phyloP scores from a whole-genome alignment of 2,113 vertebrate genomes.

The Labeo rohita region DNA sequence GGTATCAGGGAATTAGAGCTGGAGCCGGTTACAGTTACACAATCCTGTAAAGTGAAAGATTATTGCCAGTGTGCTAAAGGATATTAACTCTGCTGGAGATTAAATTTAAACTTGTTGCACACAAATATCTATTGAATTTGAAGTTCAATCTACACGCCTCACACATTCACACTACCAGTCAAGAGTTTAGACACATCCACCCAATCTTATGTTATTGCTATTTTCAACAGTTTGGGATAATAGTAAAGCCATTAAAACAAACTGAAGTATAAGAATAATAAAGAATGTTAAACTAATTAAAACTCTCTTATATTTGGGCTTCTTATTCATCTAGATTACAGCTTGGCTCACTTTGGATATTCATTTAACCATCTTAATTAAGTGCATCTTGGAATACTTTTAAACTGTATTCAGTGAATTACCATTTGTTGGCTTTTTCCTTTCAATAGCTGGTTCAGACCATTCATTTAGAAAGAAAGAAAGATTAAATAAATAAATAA shows the following conservation, averaged over 20 bases:
- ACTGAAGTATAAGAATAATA: neutral
- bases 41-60: constrained; percentile 30
- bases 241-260: neutral
- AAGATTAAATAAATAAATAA: too few species aligned
- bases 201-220: too few species aligned
- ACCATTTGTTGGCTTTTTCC: neutral
- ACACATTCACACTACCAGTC: neutral
- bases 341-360: neutral
- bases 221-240: neutral
- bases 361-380: neutral
- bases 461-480: neutral
- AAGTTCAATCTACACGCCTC: neutral
- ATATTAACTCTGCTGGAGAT: constrained; percentile 24
- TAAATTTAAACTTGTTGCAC: constrained; percentile 1
- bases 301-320: neutral
- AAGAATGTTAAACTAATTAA: neutral
- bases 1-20: constrained; percentile 24
- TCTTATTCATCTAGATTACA: neutral
- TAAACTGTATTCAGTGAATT: neutral
- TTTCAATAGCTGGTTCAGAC: neutral
- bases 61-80: neutral
- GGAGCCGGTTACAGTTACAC: constrained; percentile 3
- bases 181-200: neutral
- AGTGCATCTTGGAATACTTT: neutral
- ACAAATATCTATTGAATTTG: neutral